Base-by-base conservation (phyloP, 2,113 vertebrate species). In the Alaudala cheleensis region DNA sequence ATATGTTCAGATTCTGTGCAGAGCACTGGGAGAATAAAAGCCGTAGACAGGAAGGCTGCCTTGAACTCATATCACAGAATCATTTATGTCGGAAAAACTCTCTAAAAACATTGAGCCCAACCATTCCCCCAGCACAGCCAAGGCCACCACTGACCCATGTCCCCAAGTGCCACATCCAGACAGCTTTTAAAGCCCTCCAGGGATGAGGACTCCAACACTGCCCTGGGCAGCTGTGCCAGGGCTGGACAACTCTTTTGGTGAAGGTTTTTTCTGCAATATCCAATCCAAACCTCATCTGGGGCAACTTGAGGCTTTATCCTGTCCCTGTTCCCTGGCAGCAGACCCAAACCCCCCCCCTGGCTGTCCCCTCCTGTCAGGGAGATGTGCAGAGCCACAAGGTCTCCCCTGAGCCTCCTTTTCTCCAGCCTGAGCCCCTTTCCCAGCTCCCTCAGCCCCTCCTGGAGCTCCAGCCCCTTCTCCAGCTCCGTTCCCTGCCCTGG, bases 241-340 rank as follows among this genome's bases (percentile, higher is more conserved):
- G 4, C 6, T 61, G 4, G 6, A 15, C 10, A 76, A 1, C 3
- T 3, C 5, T 60, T 67, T 23, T 4, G 2, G 2, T 26, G 14
- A 42, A 54, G 8, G 37, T 37, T 37, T 54, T 60, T 61, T 66
- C 47, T 15, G 2, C 21, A 28, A 39, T 1, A n/a, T 10, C 7
- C 8, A 33, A 9, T 31, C 3, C 11, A 40, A 42, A 31, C 10
- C 6, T 76, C 1, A 0, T 14, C 25, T 34, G 40, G 8, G 2
- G 3, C 8, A 54, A 1, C 14, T 15, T 47, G 14, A 76, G 21
- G 9, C 12, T 3, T 76, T 5, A 2, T 60, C 2, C 34, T 40
- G 4, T 26, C 21, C 24, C 10, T 62, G 15, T 40, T 21, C 13
- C 13, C n/a, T 26, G 45, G 5, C 8, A 60, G 12, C 19, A 73